Evolutionary conservation across 2,888 invertebrate genomes (phyloP).

Genomic region (Onchidella celtica): DNA sequence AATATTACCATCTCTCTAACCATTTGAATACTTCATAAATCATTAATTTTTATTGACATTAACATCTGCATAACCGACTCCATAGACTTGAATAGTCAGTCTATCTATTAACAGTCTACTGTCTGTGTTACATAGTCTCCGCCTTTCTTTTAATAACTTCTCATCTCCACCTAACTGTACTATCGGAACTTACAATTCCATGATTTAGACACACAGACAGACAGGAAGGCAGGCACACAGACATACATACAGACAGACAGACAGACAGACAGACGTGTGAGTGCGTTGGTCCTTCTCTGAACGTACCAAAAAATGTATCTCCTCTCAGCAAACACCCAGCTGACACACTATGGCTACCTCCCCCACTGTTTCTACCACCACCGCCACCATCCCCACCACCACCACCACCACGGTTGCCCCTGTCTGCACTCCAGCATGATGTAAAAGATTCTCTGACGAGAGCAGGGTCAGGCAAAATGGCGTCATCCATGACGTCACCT

Average conservation of each 20-base stretch:
- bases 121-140: too few species aligned
- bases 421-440: slow-evolving; percentile 15
- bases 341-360: not conserved
- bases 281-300: not conserved
- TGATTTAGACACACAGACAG: not conserved
- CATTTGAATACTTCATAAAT: too few species aligned
- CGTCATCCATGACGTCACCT: slow-evolving; percentile 49
- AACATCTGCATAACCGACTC: too few species aligned
- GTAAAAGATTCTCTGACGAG: slow-evolving; percentile 51
- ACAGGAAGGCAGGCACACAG: not conserved
- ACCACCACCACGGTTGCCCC: not conserved
- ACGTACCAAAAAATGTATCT: not conserved
- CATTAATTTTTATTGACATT: too few species aligned
- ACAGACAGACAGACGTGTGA: slow-evolving; percentile 1
- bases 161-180: too few species aligned
- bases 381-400: slow-evolving; percentile 14
- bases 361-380: not conserved
- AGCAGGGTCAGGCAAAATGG: slow-evolving; percentile 56
- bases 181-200: too few species aligned
- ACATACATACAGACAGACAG: not conserved
- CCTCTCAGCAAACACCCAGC: not conserved
- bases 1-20: too few species aligned
- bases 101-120: too few species aligned
- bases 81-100: too few species aligned
- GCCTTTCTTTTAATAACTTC: too few species aligned